phyloP scores from a whole-genome alignment of 2,113 vertebrate species.

The Chaetodon auriga region DNA sequence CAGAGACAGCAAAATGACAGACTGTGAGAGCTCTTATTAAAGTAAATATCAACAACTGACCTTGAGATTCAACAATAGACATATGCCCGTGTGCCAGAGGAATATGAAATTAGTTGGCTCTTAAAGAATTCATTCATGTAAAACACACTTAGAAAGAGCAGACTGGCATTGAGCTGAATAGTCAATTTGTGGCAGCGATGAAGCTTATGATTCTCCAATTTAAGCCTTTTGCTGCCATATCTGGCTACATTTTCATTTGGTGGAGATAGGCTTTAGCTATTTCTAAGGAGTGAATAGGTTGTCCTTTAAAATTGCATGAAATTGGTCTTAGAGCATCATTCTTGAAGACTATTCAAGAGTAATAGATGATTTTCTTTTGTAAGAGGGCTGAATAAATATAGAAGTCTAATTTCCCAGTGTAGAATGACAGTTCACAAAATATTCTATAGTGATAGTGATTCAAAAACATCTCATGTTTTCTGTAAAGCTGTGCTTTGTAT shows the following conservation, averaged over 20 bases:
- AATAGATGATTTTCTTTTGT: conserved; percentile 19
- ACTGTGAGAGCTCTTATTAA: conserved; percentile 10
- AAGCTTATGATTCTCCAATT: conserved; percentile 23
- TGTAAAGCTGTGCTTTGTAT: not conserved
- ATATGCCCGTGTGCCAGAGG: not conserved
- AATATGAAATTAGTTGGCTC: conserved; percentile 11
- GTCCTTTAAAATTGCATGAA: conserved; percentile 42
- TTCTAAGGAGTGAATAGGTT: conserved; percentile 36
- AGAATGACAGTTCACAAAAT: not conserved
- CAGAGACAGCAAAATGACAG: not conserved
- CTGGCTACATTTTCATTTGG: conserved; percentile 3
- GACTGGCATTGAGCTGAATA: conserved; percentile 42
- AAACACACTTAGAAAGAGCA: conserved; percentile 11
- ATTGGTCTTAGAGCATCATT: conserved; percentile 19
- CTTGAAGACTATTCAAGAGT: conserved; percentile 8
- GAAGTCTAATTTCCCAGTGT: not conserved
- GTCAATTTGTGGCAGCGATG: conserved; percentile 11
- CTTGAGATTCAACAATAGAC: conserved; percentile 20
- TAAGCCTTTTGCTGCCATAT: conserved; percentile 11
- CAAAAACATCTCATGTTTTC: conserved; percentile 10
- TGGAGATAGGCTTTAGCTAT: conserved; percentile 20
- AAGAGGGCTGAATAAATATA: conserved; percentile 1
- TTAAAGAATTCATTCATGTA: conserved; percentile 28
- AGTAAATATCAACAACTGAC: conserved; percentile 41
- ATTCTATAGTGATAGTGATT: not conserved